A percentile compares a stretch with the other conserved stretches of the same genome.
Evolutionary conservation across 2,797 vertebrate genomes (phyloP).

Genomic region (Odontamblyopus lacepedii): DNA sequence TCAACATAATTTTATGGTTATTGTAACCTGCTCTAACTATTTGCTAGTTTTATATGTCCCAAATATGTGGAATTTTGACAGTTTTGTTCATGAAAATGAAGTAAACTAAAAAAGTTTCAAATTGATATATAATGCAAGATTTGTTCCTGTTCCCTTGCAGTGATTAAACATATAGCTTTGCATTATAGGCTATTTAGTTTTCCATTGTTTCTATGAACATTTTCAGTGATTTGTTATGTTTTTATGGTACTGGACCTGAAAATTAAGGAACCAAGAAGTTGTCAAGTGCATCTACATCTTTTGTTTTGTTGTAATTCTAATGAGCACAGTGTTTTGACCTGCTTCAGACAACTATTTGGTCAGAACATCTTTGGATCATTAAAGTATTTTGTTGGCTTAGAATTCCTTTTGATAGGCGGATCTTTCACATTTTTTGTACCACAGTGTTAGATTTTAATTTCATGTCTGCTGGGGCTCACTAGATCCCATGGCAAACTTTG

Average conservation of each 20-base stretch:
- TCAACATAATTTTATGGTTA: no score
- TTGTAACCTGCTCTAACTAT: no score
- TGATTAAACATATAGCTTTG: no score
- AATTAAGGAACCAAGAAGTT: not conserved
- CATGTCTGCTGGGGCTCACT: not conserved
- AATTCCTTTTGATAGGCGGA: not conserved
- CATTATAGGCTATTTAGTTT: no score
- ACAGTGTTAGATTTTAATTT: conserved; percentile 2
- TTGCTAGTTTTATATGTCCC: no score
- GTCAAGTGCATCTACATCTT: not conserved
- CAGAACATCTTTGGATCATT: not conserved
- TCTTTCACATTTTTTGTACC: not conserved
- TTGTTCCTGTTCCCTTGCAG: no score
- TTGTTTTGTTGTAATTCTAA: not conserved
- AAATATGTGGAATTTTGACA: no score
- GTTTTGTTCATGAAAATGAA: no score
- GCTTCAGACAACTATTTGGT: not conserved
- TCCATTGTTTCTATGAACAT: no score
- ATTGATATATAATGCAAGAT: no score
- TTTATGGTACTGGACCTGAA: not conserved
- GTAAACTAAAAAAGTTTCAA: no score
- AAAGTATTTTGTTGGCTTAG: not conserved
- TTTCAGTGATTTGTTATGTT: no score
- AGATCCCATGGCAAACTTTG: not conserved
- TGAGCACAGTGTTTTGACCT: not conserved